Evolutionary conservation across 2,797 vertebrate genomes (phyloP).

Genomic region (Pantherophis alleghaniensis): DNA sequence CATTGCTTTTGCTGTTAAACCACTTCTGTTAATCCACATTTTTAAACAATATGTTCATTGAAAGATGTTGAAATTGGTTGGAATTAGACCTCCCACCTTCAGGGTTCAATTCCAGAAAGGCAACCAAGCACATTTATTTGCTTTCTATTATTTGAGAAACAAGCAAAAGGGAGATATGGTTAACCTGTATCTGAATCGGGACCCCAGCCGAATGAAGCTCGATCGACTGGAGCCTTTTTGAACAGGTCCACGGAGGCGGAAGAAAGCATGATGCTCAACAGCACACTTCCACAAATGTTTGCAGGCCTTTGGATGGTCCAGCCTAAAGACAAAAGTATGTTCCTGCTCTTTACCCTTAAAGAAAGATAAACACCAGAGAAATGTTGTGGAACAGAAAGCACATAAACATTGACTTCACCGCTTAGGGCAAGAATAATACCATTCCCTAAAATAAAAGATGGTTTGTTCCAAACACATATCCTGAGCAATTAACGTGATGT

Average conservation of each 20-base stretch:
- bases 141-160: not conserved
- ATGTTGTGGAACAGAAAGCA: not conserved
- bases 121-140: not conserved
- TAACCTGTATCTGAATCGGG: conserved; percentile 96
- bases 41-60: not conserved
- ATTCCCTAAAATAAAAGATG: not conserved
- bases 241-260: conserved; percentile 93
- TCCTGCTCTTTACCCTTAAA: conserved; percentile 94
- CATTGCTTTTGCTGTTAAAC: not conserved
- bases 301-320: conserved; percentile 98
- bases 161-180: rapidly evolving
- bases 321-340: conserved; percentile 95
- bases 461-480: not conserved
- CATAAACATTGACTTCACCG: not conserved
- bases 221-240: conserved; percentile 86
- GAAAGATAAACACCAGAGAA: conserved; percentile 31
- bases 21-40: not conserved
- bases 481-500: not conserved
- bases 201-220: conserved; percentile 93
- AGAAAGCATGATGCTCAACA: conserved; percentile 98
- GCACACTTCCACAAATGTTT: conserved; percentile 99
- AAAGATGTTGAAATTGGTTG: not conserved
- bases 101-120: not conserved
- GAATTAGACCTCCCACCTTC: not conserved
- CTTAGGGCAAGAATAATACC: not conserved